A percentile compares a stretch with the other conserved stretches of the same genome.
phyloP scores from a whole-genome alignment of 2,797 vertebrate genomes.

The Sus cebifrons region DNA sequence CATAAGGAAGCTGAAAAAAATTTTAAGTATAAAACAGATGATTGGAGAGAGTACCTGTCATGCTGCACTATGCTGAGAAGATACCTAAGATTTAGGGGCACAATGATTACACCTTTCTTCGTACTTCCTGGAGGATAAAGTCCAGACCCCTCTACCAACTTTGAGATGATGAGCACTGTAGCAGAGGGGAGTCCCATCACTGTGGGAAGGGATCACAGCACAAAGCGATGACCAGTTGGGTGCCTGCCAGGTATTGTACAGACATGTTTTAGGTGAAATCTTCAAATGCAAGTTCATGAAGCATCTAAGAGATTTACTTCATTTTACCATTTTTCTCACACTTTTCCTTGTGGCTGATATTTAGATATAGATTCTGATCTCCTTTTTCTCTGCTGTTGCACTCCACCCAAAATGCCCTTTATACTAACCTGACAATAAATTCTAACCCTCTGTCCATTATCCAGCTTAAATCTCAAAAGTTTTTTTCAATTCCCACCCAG shows the following conservation, averaged over 20 bases:
- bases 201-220: not conserved
- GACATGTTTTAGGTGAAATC: not conserved
- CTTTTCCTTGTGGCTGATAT: slow-evolving; percentile 24
- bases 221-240: not conserved
- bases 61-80: not conserved
- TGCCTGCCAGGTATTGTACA: not conserved
- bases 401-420: slow-evolving; percentile 46
- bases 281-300: not conserved
- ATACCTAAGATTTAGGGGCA: not conserved
- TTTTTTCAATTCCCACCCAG: not conserved
- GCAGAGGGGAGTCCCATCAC: not conserved
- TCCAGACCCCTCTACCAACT: not conserved
- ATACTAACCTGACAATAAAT: slow-evolving; percentile 36
- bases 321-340: not conserved
- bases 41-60: not conserved
- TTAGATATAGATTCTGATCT: not conserved
- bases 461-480: not conserved
- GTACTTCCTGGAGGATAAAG: not conserved
- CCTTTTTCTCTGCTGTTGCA: not conserved
- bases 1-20: not conserved
- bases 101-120: not conserved
- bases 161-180: accelerated
- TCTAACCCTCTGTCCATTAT: not conserved
- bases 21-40: not conserved
- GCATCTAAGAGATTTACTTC: not conserved